Base-by-base conservation (phyloP, 1,140 invertebrate species). In the Lycorma delicatula region DNA sequence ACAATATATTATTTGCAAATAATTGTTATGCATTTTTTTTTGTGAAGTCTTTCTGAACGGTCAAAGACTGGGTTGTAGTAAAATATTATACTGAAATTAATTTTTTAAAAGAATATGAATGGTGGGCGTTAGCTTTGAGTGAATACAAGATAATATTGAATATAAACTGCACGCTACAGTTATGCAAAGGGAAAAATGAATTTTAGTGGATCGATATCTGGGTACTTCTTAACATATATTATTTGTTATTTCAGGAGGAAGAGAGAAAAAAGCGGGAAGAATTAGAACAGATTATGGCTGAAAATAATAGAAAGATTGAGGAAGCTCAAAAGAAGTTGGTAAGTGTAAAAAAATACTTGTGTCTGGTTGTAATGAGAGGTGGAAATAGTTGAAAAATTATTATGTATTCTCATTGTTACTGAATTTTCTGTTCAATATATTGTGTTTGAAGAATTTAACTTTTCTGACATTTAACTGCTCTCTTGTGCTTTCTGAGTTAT, bases 231-330 rank as follows among this genome's bases (percentile, higher is more conserved):
- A 28, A n/a, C n/a, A n/a, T n/a, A n/a, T n/a, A 56, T 63, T 63
- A 67, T 65, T 66, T 70, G 59, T 68, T 71, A 77, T 79, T 80
- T 79, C 83, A 97, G 93, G 93, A 95, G 79, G 92, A 95, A 82
- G 93, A 97, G 80, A 82, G 82, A 75, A 85, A 86, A 77, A 95
- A 96, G 78, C 83, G 92, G 64, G 87, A 93, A 82, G 91, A 93
- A 75, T 79, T 97, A 67, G 93, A 97, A 78, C 83, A 84, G 74
- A 97, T 97, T 74, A 87, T 97, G 84, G 91, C 92, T 68, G 93
- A 97, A 80, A 97, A 97, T 80, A 95, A 96, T 80, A 85, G 81
- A 76, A 97, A 96, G 79, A 95, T 97, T 63, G 92, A 97, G 77
- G 91, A 96, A 75, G 93, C 93, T 62, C 93, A 97, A 78, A 84